A percentile compares a stretch with the other conserved stretches of the same genome.
phyloP scores from a whole-genome alignment of 2,797 vertebrate species.

The Glossophaga mutica region DNA sequence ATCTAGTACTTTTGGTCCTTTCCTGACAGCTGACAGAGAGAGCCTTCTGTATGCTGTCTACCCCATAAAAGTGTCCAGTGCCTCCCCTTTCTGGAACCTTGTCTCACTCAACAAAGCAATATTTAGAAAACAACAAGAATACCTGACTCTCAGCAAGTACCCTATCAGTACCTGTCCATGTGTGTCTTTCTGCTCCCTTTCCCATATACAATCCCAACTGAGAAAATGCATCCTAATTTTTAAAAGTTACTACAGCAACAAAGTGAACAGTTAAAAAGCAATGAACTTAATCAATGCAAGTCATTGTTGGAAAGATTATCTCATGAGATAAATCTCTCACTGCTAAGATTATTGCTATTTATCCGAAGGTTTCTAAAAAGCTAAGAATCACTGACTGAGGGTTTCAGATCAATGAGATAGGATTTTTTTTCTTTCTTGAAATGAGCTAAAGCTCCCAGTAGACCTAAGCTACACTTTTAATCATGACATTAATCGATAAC shows the following conservation, averaged over 20 bases:
- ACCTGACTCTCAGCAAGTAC: background rate
- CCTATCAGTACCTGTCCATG: background rate
- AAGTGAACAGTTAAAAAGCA: slow-evolving; percentile 57
- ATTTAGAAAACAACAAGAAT: background rate
- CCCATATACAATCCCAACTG: background rate
- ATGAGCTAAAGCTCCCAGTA: slow-evolving; percentile 58
- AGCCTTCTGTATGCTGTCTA: background rate
- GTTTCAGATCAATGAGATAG: slow-evolving; percentile 52
- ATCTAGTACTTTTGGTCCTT: background rate
- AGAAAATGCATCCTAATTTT: slow-evolving; percentile 55
- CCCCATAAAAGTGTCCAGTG: background rate
- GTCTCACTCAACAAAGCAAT: slow-evolving; percentile 7
- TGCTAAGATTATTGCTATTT: slow-evolving; percentile 67
- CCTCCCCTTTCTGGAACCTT: background rate
- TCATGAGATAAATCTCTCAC: slow-evolving; percentile 18
- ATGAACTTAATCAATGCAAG: slow-evolving; percentile 40
- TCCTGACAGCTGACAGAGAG: background rate
- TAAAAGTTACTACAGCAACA: slow-evolving; percentile 68
- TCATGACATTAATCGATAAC: slow-evolving; percentile 66
- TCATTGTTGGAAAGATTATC: slow-evolving; percentile 51
- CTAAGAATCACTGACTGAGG: slow-evolving; percentile 52
- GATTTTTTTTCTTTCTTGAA: slow-evolving; percentile 5
- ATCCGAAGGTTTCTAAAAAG: slow-evolving; percentile 67
- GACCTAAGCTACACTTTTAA: slow-evolving; percentile 47
- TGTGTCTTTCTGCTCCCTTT: background rate